These are phyloP conservation scores for Goniozus legneri DNA, from an alignment of 1,140 invertebrate genomes.

Conservation along the genomic window DNA sequence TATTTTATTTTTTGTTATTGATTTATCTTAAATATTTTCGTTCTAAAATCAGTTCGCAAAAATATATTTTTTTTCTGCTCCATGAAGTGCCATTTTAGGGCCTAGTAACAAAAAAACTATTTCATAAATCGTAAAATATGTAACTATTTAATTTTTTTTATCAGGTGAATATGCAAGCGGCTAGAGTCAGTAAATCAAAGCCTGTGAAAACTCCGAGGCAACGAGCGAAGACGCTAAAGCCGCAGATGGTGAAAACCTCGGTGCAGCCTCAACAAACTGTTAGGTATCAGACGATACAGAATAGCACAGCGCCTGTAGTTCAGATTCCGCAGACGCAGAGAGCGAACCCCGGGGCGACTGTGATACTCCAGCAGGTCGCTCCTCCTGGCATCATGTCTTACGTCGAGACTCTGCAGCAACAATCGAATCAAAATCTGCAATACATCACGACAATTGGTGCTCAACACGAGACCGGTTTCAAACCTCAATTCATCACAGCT, in stretches of 20 bases:
- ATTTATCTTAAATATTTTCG: too few relatives aligned
- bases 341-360: constrained; percentile 44
- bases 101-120: too few relatives aligned
- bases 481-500: constrained; percentile 60
- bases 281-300: constrained; percentile 40
- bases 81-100: too few relatives aligned
- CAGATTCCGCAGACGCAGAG: constrained; percentile 39
- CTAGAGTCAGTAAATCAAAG: constrained; percentile 34
- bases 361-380: constrained; percentile 66
- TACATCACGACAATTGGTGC: constrained; percentile 64
- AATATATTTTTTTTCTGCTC: too few relatives aligned
- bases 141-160: constrained; percentile 11
- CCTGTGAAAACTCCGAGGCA: constrained; percentile 34
- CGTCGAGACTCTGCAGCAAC: constrained; percentile 64
- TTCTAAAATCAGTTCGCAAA: too few relatives aligned
- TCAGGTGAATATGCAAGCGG: constrained; percentile 26
- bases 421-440: constrained; percentile 66
- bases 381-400: constrained; percentile 67
- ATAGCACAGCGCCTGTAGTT: constrained; percentile 34
- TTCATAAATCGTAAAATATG: too few relatives aligned
- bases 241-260: constrained; percentile 32
- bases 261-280: constrained; percentile 21
- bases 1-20: too few relatives aligned
- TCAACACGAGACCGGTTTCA: constrained; percentile 56
- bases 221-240: constrained; percentile 34